Evolutionary conservation across 2,797 vertebrate genomes (phyloP).

Genomic region (Melanotaenia trifasciata): DNA sequence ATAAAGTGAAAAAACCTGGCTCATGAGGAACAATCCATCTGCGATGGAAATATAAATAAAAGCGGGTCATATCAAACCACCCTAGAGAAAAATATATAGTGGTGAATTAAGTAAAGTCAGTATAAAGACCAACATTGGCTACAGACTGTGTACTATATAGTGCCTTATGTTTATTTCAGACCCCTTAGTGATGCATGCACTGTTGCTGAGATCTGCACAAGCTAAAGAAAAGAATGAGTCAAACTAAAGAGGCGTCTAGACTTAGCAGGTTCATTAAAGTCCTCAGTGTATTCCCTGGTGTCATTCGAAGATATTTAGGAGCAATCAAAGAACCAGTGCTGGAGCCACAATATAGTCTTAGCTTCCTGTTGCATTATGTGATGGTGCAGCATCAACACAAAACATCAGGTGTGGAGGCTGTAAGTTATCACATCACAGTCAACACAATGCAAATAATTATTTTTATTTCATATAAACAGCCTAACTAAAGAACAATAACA

Average conservation of each 20-base stretch:
- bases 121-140: neutral
- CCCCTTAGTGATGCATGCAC: too few relatives aligned
- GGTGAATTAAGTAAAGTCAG: neutral
- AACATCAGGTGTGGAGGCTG: neutral
- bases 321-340: neutral
- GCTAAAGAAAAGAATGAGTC: conserved; percentile 1
- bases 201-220: neutral
- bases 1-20: conserved; percentile 4
- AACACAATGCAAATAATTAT: conserved; percentile 64
- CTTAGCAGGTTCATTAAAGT: neutral
- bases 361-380: neutral
- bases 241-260: neutral
- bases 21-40: conserved; percentile 30
- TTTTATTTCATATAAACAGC: conserved; percentile 79
- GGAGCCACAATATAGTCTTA: neutral
- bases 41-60: conserved; percentile 13
- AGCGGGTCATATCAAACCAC: neutral
- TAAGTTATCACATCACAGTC: conserved; percentile 48
- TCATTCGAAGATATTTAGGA: neutral
- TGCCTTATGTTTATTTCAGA: neutral
- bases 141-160: neutral
- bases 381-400: neutral
- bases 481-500: conserved; percentile 58
- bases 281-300: neutral
- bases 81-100: neutral